Evolutionary conservation across 2,888 invertebrate genomes (phyloP).

Genomic region (Machimus atricapillus): DNA sequence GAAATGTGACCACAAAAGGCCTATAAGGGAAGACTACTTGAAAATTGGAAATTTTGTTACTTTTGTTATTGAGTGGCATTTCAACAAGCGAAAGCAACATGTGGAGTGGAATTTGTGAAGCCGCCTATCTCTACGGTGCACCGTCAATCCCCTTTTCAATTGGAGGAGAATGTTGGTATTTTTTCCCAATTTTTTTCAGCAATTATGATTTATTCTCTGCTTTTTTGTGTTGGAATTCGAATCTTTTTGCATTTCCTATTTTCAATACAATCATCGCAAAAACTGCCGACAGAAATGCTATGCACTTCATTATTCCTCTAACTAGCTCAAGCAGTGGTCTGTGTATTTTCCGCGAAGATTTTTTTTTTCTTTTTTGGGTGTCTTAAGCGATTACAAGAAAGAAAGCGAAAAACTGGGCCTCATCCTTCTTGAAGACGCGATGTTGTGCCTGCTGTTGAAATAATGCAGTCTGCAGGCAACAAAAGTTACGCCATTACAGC

Average conservation of each 20-base stretch:
- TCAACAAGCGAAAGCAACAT: conserved; percentile 48
- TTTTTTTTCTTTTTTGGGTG: not conserved
- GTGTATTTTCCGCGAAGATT: not conserved
- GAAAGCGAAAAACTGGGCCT: not conserved
- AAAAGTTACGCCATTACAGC: conserved; percentile 41
- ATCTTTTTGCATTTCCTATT: not conserved
- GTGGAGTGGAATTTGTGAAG: conserved; percentile 62
- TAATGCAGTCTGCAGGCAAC: not conserved
- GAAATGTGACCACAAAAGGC: not conserved
- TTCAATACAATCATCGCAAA: not conserved
- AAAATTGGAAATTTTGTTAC: not conserved
- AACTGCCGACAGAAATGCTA: not conserved
- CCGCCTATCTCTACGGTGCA: conserved; percentile 59
- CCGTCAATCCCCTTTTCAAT: conserved; percentile 58
- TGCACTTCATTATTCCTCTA: not conserved
- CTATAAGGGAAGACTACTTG: not conserved
- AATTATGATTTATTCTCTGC: not conserved
- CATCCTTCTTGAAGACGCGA: not conserved
- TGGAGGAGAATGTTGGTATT: conserved; percentile 58
- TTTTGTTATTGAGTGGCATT: not conserved
- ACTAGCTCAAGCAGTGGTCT: not conserved
- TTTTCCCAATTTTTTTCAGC: not conserved
- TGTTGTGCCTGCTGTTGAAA: not conserved
- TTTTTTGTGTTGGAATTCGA: conserved; percentile 29
- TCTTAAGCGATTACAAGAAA: not conserved